Conservation (phyloP, 2,888 invertebrate genomes). For the Sylvicola fuscatus region DNA sequence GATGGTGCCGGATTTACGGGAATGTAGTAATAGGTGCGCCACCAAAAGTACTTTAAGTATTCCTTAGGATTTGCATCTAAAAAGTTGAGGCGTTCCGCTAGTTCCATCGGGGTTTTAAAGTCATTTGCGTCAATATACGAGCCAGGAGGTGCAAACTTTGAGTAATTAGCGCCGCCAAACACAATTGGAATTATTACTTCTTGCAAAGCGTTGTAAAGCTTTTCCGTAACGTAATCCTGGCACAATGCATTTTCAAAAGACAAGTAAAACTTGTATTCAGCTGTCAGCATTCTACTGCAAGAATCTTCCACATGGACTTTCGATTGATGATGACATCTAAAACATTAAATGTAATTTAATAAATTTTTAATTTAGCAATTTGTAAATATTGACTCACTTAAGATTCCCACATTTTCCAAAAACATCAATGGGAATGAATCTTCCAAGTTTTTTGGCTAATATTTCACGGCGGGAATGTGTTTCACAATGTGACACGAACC, state of each 20-base stretch:
- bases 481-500: conserved; percentile 34
- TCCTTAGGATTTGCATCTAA: not conserved
- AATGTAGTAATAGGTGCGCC: not conserved
- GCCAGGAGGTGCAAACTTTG: conserved; percentile 32
- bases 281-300: conserved; percentile 24
- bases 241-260: conserved; percentile 48
- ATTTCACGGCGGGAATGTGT: conserved; percentile 25
- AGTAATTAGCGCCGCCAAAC: conserved; percentile 43
- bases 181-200: conserved; percentile 37
- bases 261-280: conserved; percentile 45
- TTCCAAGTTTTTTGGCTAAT: conserved; percentile 28
- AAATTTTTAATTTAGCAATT: not conserved
- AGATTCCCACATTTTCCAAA: conserved; percentile 37
- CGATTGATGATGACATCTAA: not conserved
- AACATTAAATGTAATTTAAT: not conserved
- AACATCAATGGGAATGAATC: conserved; percentile 35
- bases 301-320: conserved; percentile 6
- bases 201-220: conserved; percentile 19
- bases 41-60: conserved; percentile 1
- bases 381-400: conserved; percentile 10
- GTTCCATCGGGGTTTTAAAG: conserved; percentile 30
- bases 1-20: not conserved
- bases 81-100: conserved; percentile 28
- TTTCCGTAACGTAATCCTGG: conserved; percentile 47
- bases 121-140: conserved; percentile 44